These are phyloP conservation scores for Polyommatus icarus DNA, from an alignment of 2,888 invertebrate species.

Conservation along the genomic window DNA sequence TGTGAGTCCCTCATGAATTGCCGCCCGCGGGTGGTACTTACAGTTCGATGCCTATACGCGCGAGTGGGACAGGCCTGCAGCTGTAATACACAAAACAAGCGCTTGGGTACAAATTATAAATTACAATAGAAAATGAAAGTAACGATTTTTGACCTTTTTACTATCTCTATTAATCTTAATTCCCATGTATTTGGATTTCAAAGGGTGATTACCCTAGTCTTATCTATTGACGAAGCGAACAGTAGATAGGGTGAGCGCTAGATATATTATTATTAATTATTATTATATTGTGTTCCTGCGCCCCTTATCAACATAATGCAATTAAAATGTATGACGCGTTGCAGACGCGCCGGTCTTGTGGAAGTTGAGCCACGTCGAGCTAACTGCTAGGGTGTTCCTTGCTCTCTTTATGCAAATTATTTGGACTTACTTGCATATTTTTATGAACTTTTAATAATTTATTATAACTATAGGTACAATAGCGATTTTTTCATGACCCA, in stretches of 20 bases:
- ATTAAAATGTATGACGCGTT: constrained; percentile 31
- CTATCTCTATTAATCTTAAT: background rate
- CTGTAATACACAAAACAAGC: background rate
- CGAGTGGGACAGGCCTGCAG: no score
- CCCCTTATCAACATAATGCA: constrained; percentile 26
- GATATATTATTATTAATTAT: constrained; percentile 25
- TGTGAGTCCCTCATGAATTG: no score
- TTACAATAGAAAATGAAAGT: background rate
- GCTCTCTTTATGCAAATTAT: constrained; percentile 5
- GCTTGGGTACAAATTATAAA: no score
- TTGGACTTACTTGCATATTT: constrained; percentile 4
- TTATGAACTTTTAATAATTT: background rate
- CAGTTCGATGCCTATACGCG: no score
- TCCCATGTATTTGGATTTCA: background rate
- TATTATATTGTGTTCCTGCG: constrained; percentile 19
- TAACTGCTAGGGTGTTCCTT: background rate
- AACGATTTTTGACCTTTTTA: background rate
- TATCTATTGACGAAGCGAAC: constrained; percentile 5
- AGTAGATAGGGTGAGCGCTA: background rate
- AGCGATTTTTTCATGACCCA: no score
- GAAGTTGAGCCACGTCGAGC: background rate
- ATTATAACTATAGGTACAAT: no score
- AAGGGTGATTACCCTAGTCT: background rate
- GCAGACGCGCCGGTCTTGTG: constrained; percentile 7
- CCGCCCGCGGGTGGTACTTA: no score